Conservation (phyloP, 2,888 invertebrate species). For the Nomada ruficornis region DNA sequence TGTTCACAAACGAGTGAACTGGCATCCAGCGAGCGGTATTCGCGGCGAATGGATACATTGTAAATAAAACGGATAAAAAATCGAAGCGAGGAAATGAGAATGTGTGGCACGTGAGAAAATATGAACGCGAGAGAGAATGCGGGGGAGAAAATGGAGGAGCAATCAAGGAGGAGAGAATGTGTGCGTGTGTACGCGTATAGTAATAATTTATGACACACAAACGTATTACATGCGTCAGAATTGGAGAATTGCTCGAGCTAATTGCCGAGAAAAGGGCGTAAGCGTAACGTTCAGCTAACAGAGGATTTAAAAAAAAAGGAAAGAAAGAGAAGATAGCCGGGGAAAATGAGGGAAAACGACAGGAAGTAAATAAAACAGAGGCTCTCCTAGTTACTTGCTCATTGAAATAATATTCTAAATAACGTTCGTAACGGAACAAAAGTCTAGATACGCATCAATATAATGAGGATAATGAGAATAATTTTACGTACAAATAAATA, state of each 20-base stretch:
- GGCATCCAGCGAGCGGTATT: conserved; percentile 43
- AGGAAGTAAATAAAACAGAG: conserved; percentile 58
- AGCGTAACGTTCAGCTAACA: conserved; percentile 51
- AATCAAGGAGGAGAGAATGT: background rate
- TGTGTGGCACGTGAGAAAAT: conserved; percentile 14
- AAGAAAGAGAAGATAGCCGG: conserved; percentile 16
- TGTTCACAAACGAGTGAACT: conserved; percentile 18
- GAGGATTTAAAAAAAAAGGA: conserved; percentile 36
- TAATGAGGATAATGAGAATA: conserved; percentile 68
- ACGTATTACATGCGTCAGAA: conserved; percentile 47
- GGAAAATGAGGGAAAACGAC: conserved; percentile 35
- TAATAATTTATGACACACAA: conserved; percentile 39
- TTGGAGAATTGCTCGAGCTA: conserved; percentile 50
- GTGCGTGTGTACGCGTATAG: conserved; percentile 28
- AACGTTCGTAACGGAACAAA: conserved; percentile 74
- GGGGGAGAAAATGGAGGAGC: conserved; percentile 14
- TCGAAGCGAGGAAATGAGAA: conserved; percentile 20
- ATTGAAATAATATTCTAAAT: conserved; percentile 81
- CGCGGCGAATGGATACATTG: conserved; percentile 41
- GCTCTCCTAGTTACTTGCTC: conserved; percentile 77
- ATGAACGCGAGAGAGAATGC: conserved; percentile 32
- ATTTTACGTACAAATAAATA: conserved; percentile 72
- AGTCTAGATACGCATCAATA: conserved; percentile 72
- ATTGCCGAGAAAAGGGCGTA: conserved; percentile 56
- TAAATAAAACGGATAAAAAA: conserved; percentile 53